A percentile compares a stretch with the other conserved stretches of the same genome.
phyloP scores from a whole-genome alignment of 2,797 vertebrate genomes.

The Xyrichtys novacula region DNA sequence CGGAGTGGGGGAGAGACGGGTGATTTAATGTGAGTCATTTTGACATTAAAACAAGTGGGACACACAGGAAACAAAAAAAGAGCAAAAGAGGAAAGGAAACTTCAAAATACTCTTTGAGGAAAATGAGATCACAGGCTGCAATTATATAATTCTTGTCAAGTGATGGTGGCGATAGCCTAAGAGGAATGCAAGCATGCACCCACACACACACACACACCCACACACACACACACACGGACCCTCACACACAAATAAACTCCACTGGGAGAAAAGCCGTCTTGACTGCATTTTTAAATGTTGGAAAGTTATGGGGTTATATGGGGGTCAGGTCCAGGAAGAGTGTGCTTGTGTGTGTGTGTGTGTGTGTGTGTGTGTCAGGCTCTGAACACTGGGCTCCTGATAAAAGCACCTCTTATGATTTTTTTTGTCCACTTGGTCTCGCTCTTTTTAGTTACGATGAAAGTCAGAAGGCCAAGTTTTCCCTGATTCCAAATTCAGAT shows the following conservation, averaged over 20 bases:
- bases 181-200: constrained; percentile 84
- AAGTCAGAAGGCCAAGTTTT: constrained; percentile 75
- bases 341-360: constrained; percentile 36
- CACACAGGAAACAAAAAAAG: constrained; percentile 79
- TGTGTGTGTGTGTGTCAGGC: constrained; percentile 48
- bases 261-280: constrained; percentile 86
- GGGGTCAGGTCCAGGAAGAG: constrained; percentile 89
- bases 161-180: constrained; percentile 91
- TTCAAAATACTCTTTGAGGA: constrained; percentile 92
- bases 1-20: constrained; percentile 33
- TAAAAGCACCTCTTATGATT: constrained; percentile 81
- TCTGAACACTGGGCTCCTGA: constrained; percentile 71
- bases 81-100: constrained; percentile 85
- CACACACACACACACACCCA: constrained; percentile 33
- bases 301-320: constrained; percentile 85
- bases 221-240: constrained; percentile 23
- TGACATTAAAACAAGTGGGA: constrained; percentile 80
- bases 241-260: constrained; percentile 38
- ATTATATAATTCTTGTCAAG: constrained; percentile 98
- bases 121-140: constrained; percentile 94
- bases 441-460: constrained; percentile 78
- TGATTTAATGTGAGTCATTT: constrained; percentile 81
- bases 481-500: constrained; percentile 76
- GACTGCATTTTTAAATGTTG: constrained; percentile 88
- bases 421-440: constrained; percentile 74